Evolutionary conservation across 2,113 vertebrate genomes (phyloP), one percentile per base, ranked within the genome.

Genomic region (Caranx ignobilis): DNA sequence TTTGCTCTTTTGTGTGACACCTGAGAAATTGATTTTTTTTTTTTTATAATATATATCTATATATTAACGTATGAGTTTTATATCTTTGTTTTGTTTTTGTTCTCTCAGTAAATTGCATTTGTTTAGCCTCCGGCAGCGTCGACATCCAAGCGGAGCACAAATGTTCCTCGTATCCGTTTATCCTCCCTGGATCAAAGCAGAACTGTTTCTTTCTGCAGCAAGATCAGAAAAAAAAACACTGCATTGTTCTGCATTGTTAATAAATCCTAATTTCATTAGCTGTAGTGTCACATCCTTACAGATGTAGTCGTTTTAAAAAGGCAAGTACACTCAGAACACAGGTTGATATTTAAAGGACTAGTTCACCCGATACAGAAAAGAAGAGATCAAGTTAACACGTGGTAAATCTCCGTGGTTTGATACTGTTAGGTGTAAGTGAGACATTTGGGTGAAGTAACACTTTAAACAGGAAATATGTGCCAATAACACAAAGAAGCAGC

Each of bases 111-210:
- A 77, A 83, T 70, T 82, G 81, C 61, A 79, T 73, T 86, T 61
- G 56, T 75, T 77, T 57, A 8, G 81, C 87, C 79, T 60, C 37
- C n/a, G 73, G 78, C 73, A 5, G 13, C 31, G 47, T 70, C 81
- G 85, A 72, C 75, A 89, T 73, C 62, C 71, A 34, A 64, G 83
- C 18, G 3, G 12, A 37, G 66, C 73, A 34, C 60, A 48, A 77
- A 50, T 19, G 9, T 32, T 84, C 67, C 9, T 69, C 18, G 39
- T 68, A 67, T 82, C 12, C 41, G 3, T 81, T 87, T 79, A 26
- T 26, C 26, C 1, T 26, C 64, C 35, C 64, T 11, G 73, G 79
- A 87, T 91, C 85, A 88, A 89, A 88, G 83, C 45, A n/a, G 43
- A 71, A 50, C 3, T 45, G 11, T 48, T 18, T 18, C 3, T 39